A percentile compares a stretch with the other conserved stretches of the same genome.
Conservation (phyloP, 2,888 invertebrate species). For the Eurois occulta region DNA sequence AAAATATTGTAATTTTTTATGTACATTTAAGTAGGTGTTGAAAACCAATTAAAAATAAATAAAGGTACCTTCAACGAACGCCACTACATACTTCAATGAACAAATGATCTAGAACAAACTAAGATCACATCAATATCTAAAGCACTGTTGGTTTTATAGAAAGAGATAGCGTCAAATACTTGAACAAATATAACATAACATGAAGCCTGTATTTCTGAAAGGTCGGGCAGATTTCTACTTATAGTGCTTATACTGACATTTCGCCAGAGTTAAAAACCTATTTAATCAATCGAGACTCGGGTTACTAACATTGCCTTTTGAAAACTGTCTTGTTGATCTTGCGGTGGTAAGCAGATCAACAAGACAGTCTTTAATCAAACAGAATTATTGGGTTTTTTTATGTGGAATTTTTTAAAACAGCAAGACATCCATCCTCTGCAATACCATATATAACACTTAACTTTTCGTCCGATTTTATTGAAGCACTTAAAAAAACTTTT, state of each 20-base stretch:
- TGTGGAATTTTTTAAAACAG: not conserved
- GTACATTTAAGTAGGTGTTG: not conserved
- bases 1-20: not conserved
- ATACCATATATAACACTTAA: not conserved
- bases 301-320: not conserved
- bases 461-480: not conserved
- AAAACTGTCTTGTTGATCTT: not conserved
- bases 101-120: no score
- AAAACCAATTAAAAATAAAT: not conserved
- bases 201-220: not conserved
- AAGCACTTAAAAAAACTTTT: conserved; percentile 11
- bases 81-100: no score
- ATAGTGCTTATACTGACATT: not conserved
- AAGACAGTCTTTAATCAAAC: no score
- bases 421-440: not conserved
- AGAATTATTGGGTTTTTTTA: not conserved
- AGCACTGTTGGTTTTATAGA: not conserved
- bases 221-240: not conserved
- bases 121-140: not conserved
- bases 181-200: not conserved
- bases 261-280: not conserved
- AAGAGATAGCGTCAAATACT: not conserved
- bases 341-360: not conserved
- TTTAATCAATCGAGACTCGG: not conserved
- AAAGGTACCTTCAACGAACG: not conserved